Percentiles rank a stretch among this genome's conserved stretches.
These are phyloP conservation scores for Periphyllus acericola DNA, from an alignment of 2,888 invertebrate genomes.

Conservation along the genomic window DNA sequence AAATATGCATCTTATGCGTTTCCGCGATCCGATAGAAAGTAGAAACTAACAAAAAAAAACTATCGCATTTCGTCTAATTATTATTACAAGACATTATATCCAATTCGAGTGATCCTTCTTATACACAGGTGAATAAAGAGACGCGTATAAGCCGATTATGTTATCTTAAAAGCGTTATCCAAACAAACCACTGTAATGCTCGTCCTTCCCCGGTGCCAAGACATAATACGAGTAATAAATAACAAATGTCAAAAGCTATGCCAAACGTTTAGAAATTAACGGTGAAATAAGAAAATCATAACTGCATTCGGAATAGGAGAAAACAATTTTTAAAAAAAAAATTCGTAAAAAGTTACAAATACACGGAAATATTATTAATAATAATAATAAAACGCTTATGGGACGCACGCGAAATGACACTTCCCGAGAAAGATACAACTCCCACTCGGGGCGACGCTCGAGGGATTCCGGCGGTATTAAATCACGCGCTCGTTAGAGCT, in stretches of 20 bases:
- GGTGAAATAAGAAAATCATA: background rate
- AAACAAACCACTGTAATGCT: constrained; percentile 1
- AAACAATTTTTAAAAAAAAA: background rate
- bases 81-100: background rate
- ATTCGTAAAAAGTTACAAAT: background rate
- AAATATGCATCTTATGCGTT: background rate
- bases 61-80: background rate
- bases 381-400: background rate
- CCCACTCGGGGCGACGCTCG: background rate
- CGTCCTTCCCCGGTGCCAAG: background rate
- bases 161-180: background rate
- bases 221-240: constrained; percentile 1
- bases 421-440: background rate
- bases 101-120: background rate
- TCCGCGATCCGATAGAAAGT: background rate
- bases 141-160: background rate
- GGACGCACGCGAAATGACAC: background rate
- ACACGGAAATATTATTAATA: background rate
- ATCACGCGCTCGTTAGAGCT: background rate
- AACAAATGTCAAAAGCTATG: background rate
- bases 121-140: constrained; percentile 11
- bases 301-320: background rate
- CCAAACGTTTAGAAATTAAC: constrained; percentile 1
- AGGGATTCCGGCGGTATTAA: background rate
- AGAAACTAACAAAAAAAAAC: background rate